Evolutionary conservation across 2,888 invertebrate genomes (phyloP), one percentile per base, ranked within the genome.

Genomic region (Folsomia manolachei): DNA sequence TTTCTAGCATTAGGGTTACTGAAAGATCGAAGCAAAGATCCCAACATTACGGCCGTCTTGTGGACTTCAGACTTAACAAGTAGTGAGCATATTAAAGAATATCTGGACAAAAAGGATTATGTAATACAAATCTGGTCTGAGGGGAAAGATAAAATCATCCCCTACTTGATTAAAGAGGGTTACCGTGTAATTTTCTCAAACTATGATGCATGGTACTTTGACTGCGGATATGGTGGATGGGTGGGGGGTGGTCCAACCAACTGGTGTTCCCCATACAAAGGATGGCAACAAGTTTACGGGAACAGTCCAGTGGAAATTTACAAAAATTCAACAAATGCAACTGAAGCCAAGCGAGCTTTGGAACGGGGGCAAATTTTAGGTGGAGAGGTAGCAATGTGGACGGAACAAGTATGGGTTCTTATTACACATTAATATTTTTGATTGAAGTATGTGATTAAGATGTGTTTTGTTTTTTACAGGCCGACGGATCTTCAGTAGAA

Each of bases 201-300:
- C 83, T 93, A 93, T 81, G 94, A 95, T 82, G 91, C 91, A 0
- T 84, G 93, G 1, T 94, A 94, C 83, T 87, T 94, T 0, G 94
- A 94, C 83, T 94, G 94, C 82, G 94, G 94, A 82, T 93, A 89
- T 80, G 89, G 89, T 14, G 89, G 90, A 2, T 94, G 94, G 94
- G 89, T 94, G 0, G 89, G 88, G 0, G 87, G 87, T 27, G 92
- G 91, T 18, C 71, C 66, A 18, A 91, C 91, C 81, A 95, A 95
- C 83, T 95, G 95, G 95, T 95, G 94, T 82, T 89, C 93, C 0
- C 94, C 94, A 0, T 95, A 93, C 84, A 93, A 91, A 81, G 91
- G 93, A 1, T 95, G 94, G 94, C 93, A 94, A 26, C 63, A 25
- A 24, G 89, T 94, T 0, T 95, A 95, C 81, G 53, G 66, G 11